These are phyloP conservation scores for Periophthalmus modestus DNA, from an alignment of 2,113 vertebrate genomes.

Conservation along the genomic window DNA sequence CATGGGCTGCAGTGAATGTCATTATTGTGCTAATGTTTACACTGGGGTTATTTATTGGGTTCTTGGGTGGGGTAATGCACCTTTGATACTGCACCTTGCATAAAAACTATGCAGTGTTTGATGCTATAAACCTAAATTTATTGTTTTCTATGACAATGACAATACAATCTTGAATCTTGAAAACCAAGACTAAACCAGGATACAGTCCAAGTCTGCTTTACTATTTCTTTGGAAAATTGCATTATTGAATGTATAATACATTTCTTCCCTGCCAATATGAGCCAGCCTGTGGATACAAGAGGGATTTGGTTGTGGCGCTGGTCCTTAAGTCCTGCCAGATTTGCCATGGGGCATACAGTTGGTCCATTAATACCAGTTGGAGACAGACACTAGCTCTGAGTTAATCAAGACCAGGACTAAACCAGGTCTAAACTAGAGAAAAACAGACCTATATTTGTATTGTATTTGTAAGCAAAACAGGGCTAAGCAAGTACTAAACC, in stretches of 20 bases:
- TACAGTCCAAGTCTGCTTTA: not conserved
- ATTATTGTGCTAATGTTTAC: too few species aligned
- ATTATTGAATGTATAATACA: not conserved
- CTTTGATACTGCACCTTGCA: too few species aligned
- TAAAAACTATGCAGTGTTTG: too few species aligned
- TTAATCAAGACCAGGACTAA: not conserved
- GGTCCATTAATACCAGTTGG: constrained; percentile 20
- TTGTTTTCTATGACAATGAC: too few species aligned
- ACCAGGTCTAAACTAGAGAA: not conserved
- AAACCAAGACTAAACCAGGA: not conserved
- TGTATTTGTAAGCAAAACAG: too few species aligned
- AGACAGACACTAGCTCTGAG: not conserved
- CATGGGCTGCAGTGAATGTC: too few species aligned
- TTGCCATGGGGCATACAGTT: constrained; percentile 7
- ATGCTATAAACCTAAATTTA: too few species aligned
- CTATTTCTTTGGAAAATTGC: too few species aligned
- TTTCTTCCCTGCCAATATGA: not conserved
- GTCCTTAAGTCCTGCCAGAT: constrained; percentile 11
- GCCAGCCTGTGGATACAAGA: constrained; percentile 27
- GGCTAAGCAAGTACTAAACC: not conserved
- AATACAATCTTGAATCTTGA: too few species aligned
- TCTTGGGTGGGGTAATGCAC: too few species aligned
- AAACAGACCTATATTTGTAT: not conserved
- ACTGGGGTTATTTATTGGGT: too few species aligned
- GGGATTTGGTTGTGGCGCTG: constrained; percentile 41